A percentile compares a stretch with the other conserved stretches of the same genome.
Evolutionary conservation across 92 coral and sea anemone genomes (phyloP).

Genomic region (Micromussa lordhowensis): DNA sequence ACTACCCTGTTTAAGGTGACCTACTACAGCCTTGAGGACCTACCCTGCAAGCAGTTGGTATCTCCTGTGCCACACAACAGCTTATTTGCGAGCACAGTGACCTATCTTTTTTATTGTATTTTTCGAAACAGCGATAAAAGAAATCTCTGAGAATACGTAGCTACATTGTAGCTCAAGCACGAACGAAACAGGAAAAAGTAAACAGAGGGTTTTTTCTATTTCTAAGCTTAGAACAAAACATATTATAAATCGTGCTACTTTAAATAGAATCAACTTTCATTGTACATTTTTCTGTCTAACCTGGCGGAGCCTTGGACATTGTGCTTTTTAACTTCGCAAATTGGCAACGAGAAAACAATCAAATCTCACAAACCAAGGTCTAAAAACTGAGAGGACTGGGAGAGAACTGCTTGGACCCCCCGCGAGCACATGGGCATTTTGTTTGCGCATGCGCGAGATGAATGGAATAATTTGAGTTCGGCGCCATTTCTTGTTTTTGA

Average conservation of each 20-base stretch:
- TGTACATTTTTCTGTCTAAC: background rate
- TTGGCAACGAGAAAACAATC: background rate
- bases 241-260: background rate
- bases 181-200: background rate
- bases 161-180: background rate
- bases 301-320: slow-evolving; percentile 18
- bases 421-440: too few species aligned
- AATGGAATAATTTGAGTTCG: too few species aligned
- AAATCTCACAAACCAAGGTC: background rate
- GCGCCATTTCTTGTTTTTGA: too few species aligned
- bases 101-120: too few species aligned
- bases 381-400: background rate
- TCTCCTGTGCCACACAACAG: too few species aligned
- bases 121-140: too few species aligned
- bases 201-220: background rate
- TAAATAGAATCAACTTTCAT: background rate
- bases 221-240: background rate
- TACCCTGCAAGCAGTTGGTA: too few species aligned
- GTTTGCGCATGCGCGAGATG: too few species aligned
- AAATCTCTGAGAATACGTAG: background rate
- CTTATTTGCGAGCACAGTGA: too few species aligned
- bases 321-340: background rate
- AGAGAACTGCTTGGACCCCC: too few species aligned
- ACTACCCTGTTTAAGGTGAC: too few species aligned
- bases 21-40: too few species aligned